A percentile compares a stretch with the other conserved stretches of the same genome.
Conservation (phyloP, 2,888 invertebrate species). For the Leptopilina drosophilae region DNA sequence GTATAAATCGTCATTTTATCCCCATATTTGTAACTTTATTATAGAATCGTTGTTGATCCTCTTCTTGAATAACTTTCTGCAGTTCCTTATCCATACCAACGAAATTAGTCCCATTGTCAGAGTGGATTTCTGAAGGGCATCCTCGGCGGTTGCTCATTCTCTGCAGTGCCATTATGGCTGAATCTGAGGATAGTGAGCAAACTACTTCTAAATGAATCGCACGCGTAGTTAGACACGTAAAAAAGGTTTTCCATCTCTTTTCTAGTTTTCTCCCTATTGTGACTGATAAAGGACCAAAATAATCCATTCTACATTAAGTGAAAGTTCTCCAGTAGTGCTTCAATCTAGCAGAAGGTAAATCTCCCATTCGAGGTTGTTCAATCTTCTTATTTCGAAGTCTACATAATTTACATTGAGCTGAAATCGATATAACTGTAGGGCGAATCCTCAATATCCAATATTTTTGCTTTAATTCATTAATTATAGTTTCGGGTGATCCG, state of each 20-base stretch:
- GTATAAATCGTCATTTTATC: slow-evolving; percentile 56
- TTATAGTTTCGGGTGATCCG: slow-evolving; percentile 40
- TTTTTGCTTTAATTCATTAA: slow-evolving; percentile 47
- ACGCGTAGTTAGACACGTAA: slow-evolving; percentile 55
- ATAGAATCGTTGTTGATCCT: background rate
- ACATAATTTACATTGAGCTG: background rate
- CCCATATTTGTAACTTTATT: slow-evolving; percentile 48
- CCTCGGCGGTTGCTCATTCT: slow-evolving; percentile 48
- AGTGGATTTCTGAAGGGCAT: slow-evolving; percentile 46
- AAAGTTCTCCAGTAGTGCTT: slow-evolving; percentile 48
- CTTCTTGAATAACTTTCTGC: background rate
- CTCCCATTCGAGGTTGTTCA: slow-evolving; percentile 42
- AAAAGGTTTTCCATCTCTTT: slow-evolving; percentile 57
- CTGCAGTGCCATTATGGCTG: slow-evolving; percentile 50
- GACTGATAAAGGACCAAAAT: slow-evolving; percentile 56
- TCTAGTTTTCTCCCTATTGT: slow-evolving; percentile 51
- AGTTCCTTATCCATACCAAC: slow-evolving; percentile 47
- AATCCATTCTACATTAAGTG: slow-evolving; percentile 47
- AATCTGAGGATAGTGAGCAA: slow-evolving; percentile 45
- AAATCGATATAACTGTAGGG: slow-evolving; percentile 40
- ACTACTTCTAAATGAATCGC: slow-evolving; percentile 57
- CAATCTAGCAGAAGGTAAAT: slow-evolving; percentile 1
- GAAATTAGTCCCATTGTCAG: slow-evolving; percentile 57
- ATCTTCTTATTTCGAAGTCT: slow-evolving; percentile 39
- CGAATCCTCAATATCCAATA: slow-evolving; percentile 47